Conservation (phyloP, 2,888 invertebrate species). For the Drosophila suboccidentalis region DNA sequence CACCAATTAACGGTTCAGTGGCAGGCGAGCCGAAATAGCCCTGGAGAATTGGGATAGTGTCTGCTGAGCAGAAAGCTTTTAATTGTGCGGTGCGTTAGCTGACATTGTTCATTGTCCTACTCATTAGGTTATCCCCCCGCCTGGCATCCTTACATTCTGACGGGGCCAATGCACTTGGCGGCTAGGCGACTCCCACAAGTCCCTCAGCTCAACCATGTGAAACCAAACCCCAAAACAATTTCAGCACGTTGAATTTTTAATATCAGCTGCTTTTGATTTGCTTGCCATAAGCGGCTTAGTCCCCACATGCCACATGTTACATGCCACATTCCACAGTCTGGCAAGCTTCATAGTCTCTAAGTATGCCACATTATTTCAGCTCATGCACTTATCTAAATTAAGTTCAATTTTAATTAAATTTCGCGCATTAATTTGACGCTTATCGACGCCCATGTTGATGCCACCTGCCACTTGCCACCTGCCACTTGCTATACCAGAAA, state of each 20-base stretch:
- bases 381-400: constrained; percentile 60
- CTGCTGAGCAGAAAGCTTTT: constrained; percentile 12
- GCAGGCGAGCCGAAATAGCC: constrained; percentile 12
- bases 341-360: constrained; percentile 7
- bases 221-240: constrained; percentile 15
- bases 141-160: neutral
- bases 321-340: neutral
- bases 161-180: constrained; percentile 37
- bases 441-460: constrained; percentile 7
- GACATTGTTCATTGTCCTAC: constrained; percentile 14
- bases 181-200: constrained; percentile 12
- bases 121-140: constrained; percentile 13
- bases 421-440: constrained; percentile 51
- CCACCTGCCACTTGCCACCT: neutral
- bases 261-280: constrained; percentile 45
- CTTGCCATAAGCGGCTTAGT: constrained; percentile 55
- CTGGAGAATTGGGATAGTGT: constrained; percentile 14
- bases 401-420: constrained; percentile 69
- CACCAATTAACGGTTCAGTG: constrained; percentile 19
- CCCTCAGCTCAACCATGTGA: neutral
- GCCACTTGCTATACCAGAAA: too few relatives aligned
- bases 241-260: constrained; percentile 38
- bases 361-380: constrained; percentile 42
- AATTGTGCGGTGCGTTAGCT: constrained; percentile 7
- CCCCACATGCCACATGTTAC: neutral